Evolutionary conservation across 2,888 invertebrate genomes (phyloP).

Genomic region (Neelides folsomi): DNA sequence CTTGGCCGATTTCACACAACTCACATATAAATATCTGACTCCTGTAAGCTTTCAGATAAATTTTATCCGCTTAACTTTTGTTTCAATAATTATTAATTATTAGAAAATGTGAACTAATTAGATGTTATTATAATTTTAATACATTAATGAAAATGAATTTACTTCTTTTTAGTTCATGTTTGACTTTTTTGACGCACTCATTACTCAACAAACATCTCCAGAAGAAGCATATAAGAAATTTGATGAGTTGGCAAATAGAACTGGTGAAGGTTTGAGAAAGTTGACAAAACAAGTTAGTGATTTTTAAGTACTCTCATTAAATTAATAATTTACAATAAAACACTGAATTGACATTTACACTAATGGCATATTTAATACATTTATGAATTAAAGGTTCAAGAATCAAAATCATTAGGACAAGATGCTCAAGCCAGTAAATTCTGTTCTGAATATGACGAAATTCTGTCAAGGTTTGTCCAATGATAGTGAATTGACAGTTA

Average conservation of each 20-base stretch:
- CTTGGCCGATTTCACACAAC: slow-evolving; percentile 88
- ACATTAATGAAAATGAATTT: no score
- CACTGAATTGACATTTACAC: slow-evolving; percentile 51
- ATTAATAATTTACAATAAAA: slow-evolving; percentile 83
- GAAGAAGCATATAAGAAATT: slow-evolving; percentile 92
- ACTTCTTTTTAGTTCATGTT: slow-evolving; percentile 83
- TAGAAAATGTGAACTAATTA: neutral
- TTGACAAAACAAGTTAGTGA: slow-evolving; percentile 82
- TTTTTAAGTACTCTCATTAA: slow-evolving; percentile 63
- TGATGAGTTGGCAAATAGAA: slow-evolving; percentile 80
- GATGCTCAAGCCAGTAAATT: slow-evolving; percentile 27
- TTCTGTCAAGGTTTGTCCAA: slow-evolving; percentile 37
- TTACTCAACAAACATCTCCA: slow-evolving; percentile 91
- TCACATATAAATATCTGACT: slow-evolving; percentile 87
- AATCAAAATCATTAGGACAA: slow-evolving; percentile 23
- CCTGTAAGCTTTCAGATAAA: slow-evolving; percentile 47
- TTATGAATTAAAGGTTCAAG: slow-evolving; percentile 6
- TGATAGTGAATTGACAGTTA: no score
- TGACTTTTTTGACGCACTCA: slow-evolving; percentile 89
- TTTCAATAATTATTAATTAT: neutral
- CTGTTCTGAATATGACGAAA: slow-evolving; percentile 30
- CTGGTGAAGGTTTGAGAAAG: slow-evolving; percentile 78
- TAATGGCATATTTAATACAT: slow-evolving; percentile 36
- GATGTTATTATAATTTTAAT: no score
- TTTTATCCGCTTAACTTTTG: neutral